Conservation (phyloP, 2,888 invertebrate species). For the Meghimatium bilineatum region DNA sequence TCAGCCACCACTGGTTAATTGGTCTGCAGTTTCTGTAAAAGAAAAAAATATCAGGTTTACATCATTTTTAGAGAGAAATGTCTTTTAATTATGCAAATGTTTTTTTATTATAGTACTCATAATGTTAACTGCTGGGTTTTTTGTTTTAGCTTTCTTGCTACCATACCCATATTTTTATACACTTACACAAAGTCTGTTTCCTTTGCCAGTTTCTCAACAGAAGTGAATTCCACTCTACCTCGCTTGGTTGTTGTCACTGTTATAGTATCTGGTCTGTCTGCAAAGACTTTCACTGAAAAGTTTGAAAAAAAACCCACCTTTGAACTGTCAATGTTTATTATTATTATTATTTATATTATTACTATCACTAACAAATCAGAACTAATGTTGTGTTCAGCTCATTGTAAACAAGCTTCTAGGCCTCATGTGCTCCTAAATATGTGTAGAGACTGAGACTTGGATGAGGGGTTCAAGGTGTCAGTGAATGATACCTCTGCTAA, state of each 20-base stretch:
- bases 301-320: not conserved
- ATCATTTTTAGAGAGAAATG: not conserved
- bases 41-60: not conserved
- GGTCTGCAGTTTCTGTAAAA: slow-evolving; percentile 12
- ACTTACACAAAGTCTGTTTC: slow-evolving; percentile 46
- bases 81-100: not conserved
- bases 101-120: not conserved
- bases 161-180: not conserved
- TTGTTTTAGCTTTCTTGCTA: not conserved
- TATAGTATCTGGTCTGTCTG: slow-evolving; percentile 25
- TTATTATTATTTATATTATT: not conserved
- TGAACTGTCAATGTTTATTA: no score
- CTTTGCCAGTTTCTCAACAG: slow-evolving; percentile 7
- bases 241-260: slow-evolving; percentile 1
- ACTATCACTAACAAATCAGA: no score
- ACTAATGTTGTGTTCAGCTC: no score
- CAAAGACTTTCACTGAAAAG: slow-evolving; percentile 27
- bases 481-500: no score
- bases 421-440: no score
- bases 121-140: not conserved
- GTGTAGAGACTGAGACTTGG: no score
- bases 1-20: slow-evolving; percentile 36
- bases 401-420: no score
- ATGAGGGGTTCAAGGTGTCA: no score
- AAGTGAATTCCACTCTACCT: slow-evolving; percentile 1